A percentile compares a stretch with the other conserved stretches of the same genome.
These are phyloP conservation scores for Ophion ventricosus DNA, from an alignment of 2,888 invertebrate species.

Conservation along the genomic window DNA sequence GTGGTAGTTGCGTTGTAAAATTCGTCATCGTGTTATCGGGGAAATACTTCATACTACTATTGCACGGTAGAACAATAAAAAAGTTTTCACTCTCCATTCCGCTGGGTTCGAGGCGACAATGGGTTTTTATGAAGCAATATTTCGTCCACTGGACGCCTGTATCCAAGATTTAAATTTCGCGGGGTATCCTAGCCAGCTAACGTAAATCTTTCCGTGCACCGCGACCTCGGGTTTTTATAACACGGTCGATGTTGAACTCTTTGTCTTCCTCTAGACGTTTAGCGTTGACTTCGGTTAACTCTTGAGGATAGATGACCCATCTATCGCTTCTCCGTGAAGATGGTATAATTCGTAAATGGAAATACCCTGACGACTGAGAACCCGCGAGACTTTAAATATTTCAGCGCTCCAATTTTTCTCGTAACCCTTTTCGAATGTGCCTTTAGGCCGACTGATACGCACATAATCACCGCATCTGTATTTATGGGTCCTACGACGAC, in stretches of 20 bases:
- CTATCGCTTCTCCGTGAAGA: neutral
- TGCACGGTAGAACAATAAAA: conserved; percentile 69
- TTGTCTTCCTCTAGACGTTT: neutral
- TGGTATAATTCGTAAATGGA: neutral
- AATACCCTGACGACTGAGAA: neutral
- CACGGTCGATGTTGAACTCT: neutral
- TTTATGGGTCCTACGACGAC: neutral
- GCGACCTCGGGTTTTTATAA: conserved; percentile 13
- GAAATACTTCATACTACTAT: conserved; percentile 70
- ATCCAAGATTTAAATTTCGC: neutral
- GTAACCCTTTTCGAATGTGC: conserved; percentile 51
- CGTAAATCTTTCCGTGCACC: conserved; percentile 47
- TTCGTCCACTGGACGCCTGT: neutral
- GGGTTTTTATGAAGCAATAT: neutral
- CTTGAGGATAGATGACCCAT: conserved; percentile 52
- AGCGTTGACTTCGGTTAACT: conserved; percentile 27
- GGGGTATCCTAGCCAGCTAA: conserved; percentile 69
- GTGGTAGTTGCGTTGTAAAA: conserved; percentile 70
- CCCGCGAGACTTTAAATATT: conserved; percentile 27
- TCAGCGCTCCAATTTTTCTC: conserved; percentile 44
- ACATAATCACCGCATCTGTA: conserved; percentile 9
- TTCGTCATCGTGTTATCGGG: conserved; percentile 70
- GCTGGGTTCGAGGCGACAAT: neutral
- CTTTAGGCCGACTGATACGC: too few relatives aligned
- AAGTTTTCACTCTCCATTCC: conserved; percentile 50